Base-by-base conservation (phyloP, 1,140 invertebrate species). In the Platorchestia sp. region DNA sequence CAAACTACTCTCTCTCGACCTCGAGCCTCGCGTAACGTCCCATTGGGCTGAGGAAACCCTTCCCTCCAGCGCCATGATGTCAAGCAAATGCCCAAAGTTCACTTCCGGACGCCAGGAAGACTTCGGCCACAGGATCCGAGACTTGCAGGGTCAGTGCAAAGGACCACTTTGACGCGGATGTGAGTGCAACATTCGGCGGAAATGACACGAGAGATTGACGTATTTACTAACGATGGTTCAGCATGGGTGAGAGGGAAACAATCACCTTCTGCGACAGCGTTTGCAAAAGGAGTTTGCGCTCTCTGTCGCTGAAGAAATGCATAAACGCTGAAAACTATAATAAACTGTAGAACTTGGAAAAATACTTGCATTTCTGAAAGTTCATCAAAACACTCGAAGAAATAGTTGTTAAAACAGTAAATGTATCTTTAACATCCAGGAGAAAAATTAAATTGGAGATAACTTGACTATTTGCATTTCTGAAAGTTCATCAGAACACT, bases 101-200 rank as follows among this genome's bases (percentile, higher is more conserved):
- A 75, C 10, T 75, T 75, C 59, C 59, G 59, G 59, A 75, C 59
- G 59, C 59, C 3, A 75, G 59, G 59, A 75, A 75, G 59, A 27
- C 27, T 75, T 36, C 1, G 59, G 59, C 36, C 41, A 27, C 87
- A 89, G 87, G 41, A 42, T 89, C 87, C 5, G 87, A 89, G 91
- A 40, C 43, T 93, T 93, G 91, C 91, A n/a, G 91, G 91, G 91
- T 93, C 91, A 93, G 91, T 45, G 91, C 41, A 42, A 27, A 16
- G 14, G 43, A n/a, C n/a, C 44, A 93, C 91, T 40, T 19, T 27
- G 44, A 44, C 91, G 22, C 40, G 43, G 45, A 93, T 44, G 40
- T 36, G 36, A 47, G 44, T 93, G 43, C 91, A 93, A 93, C 91
- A 93, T 45, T 47, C 22, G 91, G 45, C 91, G 91, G 91, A 93